A percentile compares a stretch with the other conserved stretches of the same genome.
These are phyloP conservation scores for Oreochromis aureus DNA, from an alignment of 2,113 vertebrate genomes.

Conservation along the genomic window DNA sequence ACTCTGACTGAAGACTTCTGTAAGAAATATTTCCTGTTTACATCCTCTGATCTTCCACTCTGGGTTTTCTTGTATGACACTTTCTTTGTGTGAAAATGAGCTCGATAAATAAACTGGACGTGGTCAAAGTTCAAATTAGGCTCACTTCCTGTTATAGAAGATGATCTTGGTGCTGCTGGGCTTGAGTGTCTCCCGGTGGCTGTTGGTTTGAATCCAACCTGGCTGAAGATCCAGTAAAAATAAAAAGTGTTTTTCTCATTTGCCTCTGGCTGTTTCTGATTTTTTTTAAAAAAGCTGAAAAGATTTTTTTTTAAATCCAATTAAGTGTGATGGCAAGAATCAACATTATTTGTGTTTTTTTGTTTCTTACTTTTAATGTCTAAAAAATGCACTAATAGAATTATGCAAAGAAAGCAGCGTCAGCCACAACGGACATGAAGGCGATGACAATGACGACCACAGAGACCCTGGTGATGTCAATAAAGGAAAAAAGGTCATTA, in stretches of 20 bases:
- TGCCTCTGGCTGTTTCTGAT: neutral
- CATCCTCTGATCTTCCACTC: fast-evolving
- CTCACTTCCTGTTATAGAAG: fast-evolving
- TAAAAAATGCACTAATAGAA: neutral
- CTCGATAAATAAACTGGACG: fast-evolving
- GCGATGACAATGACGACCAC: neutral
- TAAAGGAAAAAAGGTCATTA: fast-evolving
- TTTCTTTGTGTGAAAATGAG: neutral
- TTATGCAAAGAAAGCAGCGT: neutral
- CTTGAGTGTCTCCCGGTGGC: fast-evolving
- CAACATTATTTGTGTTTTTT: fast-evolving
- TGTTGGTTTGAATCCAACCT: neutral
- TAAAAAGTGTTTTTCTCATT: neutral
- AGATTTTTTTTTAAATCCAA: neutral
- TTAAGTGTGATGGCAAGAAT: fast-evolving
- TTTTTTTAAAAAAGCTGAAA: neutral
- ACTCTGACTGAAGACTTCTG: neutral
- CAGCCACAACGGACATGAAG: neutral
- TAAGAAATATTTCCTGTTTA: neutral
- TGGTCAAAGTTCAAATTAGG: fast-evolving
- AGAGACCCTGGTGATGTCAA: neutral
- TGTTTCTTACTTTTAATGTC: neutral
- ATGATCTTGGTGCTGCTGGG: neutral
- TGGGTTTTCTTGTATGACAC: neutral
- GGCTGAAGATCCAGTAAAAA: neutral